Base-by-base conservation (phyloP, 2,888 invertebrate species). In the Leistus spinibarbis region DNA sequence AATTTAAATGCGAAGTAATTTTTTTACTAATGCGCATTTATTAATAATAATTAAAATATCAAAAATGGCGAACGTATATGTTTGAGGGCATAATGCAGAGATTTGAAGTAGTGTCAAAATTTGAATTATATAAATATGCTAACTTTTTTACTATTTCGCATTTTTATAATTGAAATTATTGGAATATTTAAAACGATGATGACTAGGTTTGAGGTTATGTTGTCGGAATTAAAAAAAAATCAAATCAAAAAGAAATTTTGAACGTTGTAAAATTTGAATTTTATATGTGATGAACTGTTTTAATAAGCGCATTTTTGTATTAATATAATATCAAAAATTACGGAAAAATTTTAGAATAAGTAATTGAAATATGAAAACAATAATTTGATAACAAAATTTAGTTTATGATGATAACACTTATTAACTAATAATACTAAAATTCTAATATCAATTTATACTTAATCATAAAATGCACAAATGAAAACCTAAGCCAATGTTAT, bases 381-480 rank as follows among this genome's bases (percentile, higher is more conserved):
- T 60, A 20, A 60, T 60, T 60, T 60, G 16, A 60, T 60, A 60
- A 19, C 24, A 64, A 24, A 64, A 20, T 22, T 24, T 64, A 23
- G 16, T 24, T 24, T 1, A 22, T 16, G 64, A 4, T 62, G 7
- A 62, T 20, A 64, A n/a, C 16, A 64, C 3, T 64, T n/a, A 64
- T 16, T 64, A 10, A 64, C 24, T 64, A 23, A 23, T 64, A 64
- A 23, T 24, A 23, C 7, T 64, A 10, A 40, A 40, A 40, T 40
- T 40, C 3, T 9, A 64, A 27, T 64, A 64, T 64, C 27, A 64
- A 64, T 64, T 20, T 23, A 64, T 24, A 71, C 71, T 62, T 66
- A 19, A 57, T 57, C 66, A 72, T 66, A 66, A 54, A 72, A 72
- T 65, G 72, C 72, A 72, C 72, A 72, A 72, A 72, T 65, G 65